Conservation (phyloP, 2,797 vertebrate genomes). For the Thamnophis elegans region DNA sequence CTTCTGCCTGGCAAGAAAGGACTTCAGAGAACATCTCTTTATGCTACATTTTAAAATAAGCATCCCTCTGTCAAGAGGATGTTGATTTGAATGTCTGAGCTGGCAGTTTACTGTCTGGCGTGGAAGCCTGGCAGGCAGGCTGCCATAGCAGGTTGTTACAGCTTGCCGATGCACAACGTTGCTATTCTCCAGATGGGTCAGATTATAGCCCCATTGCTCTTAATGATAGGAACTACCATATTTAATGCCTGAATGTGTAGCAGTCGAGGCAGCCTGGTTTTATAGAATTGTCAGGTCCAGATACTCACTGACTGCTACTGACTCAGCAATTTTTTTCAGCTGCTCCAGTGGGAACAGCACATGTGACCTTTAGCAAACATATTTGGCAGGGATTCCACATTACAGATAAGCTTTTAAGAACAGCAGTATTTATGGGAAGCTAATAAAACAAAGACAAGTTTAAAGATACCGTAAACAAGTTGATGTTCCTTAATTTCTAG, state of each 20-base stretch:
- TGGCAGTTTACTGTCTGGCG: neutral
- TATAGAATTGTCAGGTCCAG: neutral
- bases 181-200: neutral
- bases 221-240: neutral
- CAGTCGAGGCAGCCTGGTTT: neutral
- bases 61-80: neutral
- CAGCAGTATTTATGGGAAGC: neutral
- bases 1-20: neutral
- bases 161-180: neutral
- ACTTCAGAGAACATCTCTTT: neutral
- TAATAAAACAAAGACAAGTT: conserved; percentile 32
- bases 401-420: neutral
- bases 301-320: neutral
- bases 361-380: neutral
- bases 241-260: neutral
- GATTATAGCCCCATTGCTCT: neutral
- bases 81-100: neutral
- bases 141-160: neutral
- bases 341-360: neutral
- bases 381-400: conserved; percentile 24
- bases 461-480: conserved; percentile 26
- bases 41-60: neutral
- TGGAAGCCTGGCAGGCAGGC: neutral
- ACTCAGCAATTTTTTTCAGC: neutral
- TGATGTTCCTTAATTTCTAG: conserved; percentile 33